phyloP scores from a whole-genome alignment of 37 sponge, comb jelly and placozoan genomes.

The Oopsacas minuta region DNA sequence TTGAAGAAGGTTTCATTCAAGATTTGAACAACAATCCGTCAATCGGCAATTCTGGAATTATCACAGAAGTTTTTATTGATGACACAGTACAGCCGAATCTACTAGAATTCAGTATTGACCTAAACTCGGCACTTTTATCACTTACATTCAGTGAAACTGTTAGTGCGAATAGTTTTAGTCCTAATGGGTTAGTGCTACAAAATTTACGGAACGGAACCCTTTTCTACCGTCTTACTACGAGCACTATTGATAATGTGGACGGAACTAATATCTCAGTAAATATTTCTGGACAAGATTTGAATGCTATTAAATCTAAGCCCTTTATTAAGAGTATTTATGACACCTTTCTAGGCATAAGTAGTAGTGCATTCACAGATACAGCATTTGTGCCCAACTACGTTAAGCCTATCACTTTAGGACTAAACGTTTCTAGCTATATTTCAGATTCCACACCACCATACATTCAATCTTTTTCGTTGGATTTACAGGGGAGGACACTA shows the following conservation, averaged over 20 bases:
- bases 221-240: background rate
- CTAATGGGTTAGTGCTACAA: conserved; percentile 22
- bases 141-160: conserved; percentile 21
- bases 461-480: conserved; percentile 39
- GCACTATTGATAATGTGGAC: background rate
- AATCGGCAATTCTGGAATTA: background rate
- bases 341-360: conserved; percentile 47
- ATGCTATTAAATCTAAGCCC: conserved; percentile 15
- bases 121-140: conserved; percentile 8
- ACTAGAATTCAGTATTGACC: background rate
- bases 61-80: background rate
- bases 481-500: conserved; percentile 41
- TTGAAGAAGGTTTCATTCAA: conserved; percentile 24
- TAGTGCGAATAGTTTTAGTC: background rate
- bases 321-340: conserved; percentile 15
- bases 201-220: background rate
- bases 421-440: conserved; percentile 25
- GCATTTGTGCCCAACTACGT: conserved; percentile 42
- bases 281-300: conserved; percentile 1
- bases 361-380: conserved; percentile 38
- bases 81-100: background rate
- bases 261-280: conserved; percentile 1
- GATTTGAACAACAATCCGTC: conserved; percentile 45
- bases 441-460: conserved; percentile 32
- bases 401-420: conserved; percentile 26